Base-by-base conservation (phyloP, 2,888 invertebrate genomes). In the Balanococcus diminutus region DNA sequence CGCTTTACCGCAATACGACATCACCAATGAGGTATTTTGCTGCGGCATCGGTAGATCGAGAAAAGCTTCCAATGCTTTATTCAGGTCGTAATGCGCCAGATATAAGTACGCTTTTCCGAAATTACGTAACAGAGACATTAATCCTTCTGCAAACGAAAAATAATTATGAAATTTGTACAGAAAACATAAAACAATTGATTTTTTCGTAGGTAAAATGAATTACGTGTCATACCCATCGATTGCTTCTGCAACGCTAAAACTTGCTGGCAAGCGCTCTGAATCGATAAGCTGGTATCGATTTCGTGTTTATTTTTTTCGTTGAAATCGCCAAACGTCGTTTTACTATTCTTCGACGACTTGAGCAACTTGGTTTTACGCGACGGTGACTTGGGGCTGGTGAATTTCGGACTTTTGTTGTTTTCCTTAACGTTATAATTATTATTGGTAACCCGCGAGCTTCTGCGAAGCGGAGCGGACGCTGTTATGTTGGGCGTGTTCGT, bases 361-460 rank as follows among this genome's bases (percentile, higher is more conserved):
- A 86, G 92, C 89, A 95, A 94, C 91, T 97, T 98, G 88, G 95
- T 95, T 92, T 97, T 97, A 86, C 96, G 93, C 81, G 96, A 95
- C 14, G 97, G 96, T 86, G 96, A 96, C 90, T 96, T 96, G 28
- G 97, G 96, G 87, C 96, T 95, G 67, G 94, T 94, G 90, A 96
- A 96, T 90, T 94, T 94, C 89, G 94, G 92, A 90, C 95, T 95
- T 90, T 97, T 97, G 89, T 96, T 97, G 90, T 98, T 98, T 92
- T 98, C 98, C 92, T 91, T 61, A 4, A 87, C 11, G 81, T 67
- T 72, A 67, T 97, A 97, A 90, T 96, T 96, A 90, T 94, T 95
- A 90, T 95, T 94, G 90, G 94, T 95, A 90, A 95, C 95, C 88
- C 98, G 92, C 11, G 97, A 96, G 88, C 97, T 97, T 88, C 98